Evolutionary conservation across 2,888 invertebrate genomes (phyloP).

Genomic region (Smittia sp.): DNA sequence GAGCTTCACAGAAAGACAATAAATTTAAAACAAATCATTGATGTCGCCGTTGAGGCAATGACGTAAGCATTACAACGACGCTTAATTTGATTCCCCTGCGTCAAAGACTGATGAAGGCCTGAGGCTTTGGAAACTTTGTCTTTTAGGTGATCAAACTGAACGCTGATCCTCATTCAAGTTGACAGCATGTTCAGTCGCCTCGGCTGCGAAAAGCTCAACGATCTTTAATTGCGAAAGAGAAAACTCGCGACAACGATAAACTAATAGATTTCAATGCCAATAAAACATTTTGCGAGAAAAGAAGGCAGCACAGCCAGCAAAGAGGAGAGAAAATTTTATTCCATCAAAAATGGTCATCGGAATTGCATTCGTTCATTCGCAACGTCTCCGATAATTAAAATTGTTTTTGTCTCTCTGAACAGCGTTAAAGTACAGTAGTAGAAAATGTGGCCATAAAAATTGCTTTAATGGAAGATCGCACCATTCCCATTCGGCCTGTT

Average conservation of each 20-base stretch:
- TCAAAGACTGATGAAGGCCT: too few relatives aligned
- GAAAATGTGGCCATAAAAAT: slow-evolving; percentile 22
- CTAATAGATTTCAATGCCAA: background rate
- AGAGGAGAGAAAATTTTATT: background rate
- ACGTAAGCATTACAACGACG: too few relatives aligned
- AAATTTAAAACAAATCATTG: too few relatives aligned
- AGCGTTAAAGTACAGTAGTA: background rate
- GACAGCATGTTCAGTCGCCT: too few relatives aligned
- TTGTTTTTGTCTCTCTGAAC: slow-evolving; percentile 22
- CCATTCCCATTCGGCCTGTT: background rate
- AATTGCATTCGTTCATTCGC: background rate
- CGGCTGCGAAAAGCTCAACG: background rate
- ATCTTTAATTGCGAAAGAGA: slow-evolving; percentile 5
- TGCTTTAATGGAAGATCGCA: background rate
- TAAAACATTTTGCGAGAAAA: background rate
- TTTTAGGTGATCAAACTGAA: too few relatives aligned
- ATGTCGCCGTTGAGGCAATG: too few relatives aligned
- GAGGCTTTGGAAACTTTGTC: too few relatives aligned
- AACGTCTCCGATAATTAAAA: slow-evolving; percentile 33
- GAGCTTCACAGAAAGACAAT: background rate
- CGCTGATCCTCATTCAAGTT: too few relatives aligned
- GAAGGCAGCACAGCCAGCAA: background rate
- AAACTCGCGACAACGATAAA: background rate
- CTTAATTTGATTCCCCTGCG: too few relatives aligned
- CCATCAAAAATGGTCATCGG: slow-evolving; percentile 5